These are phyloP conservation scores for Brachionus manjavacas DNA, from an alignment of 1,140 invertebrate species.

Conservation along the genomic window DNA sequence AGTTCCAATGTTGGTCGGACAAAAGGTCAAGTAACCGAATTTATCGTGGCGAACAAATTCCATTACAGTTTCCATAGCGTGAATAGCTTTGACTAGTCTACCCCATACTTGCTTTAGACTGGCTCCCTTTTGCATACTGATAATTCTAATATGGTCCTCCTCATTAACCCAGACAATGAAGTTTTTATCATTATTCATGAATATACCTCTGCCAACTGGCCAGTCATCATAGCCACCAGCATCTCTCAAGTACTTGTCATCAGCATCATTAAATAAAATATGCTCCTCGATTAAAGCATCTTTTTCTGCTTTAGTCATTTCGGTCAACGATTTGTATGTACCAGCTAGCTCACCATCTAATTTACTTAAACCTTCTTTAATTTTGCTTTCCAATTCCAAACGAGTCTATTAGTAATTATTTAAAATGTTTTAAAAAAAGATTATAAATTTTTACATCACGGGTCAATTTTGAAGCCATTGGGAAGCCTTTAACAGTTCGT, in stretches of 20 bases:
- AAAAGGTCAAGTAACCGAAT: conserved; percentile 93
- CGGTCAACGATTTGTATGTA: conserved; percentile 41
- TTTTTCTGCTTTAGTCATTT: conserved; percentile 38
- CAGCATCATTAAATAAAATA: conserved; percentile 39
- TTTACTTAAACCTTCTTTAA: conserved; percentile 29
- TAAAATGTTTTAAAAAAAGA: background rate
- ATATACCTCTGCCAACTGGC: conserved; percentile 42
- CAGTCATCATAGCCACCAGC: conserved; percentile 42
- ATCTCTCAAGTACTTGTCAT: conserved; percentile 28
- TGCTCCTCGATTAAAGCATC: conserved; percentile 41
- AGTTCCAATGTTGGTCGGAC: conserved; percentile 93
- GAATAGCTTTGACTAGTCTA: conserved; percentile 66
- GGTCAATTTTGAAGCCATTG: conserved; percentile 41
- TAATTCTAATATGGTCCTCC: conserved; percentile 91
- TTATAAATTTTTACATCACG: background rate
- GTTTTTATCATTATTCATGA: conserved; percentile 79
- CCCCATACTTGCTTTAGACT: conserved; percentile 77
- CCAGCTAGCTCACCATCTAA: conserved; percentile 40
- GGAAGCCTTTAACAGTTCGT: conserved; percentile 35
- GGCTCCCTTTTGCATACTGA: conserved; percentile 91
- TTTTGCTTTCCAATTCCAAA: conserved; percentile 26
- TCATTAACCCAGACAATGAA: conserved; percentile 98
- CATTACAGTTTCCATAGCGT: conserved; percentile 9
- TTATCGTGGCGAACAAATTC: conserved; percentile 27
- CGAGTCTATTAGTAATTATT: background rate